phyloP scores from a whole-genome alignment of 1,140 invertebrate genomes.

The Hypothenemus hampei region DNA sequence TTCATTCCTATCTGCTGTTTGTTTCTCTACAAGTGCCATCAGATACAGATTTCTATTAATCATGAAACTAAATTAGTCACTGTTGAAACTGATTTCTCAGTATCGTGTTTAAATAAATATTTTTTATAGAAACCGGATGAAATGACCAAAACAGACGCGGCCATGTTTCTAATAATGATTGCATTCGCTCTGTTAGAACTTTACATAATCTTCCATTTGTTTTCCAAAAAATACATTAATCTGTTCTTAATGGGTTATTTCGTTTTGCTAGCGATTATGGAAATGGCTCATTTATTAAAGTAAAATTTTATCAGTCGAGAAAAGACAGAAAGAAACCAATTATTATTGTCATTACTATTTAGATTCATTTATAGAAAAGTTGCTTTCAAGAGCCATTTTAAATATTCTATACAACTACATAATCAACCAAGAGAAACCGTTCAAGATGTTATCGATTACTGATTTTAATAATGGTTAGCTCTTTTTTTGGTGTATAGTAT shows the following conservation, averaged over 20 bases:
- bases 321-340: slow-evolving; percentile 14
- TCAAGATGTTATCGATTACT: slow-evolving; percentile 77
- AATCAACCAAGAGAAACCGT: slow-evolving; percentile 71
- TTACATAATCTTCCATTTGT: slow-evolving; percentile 86
- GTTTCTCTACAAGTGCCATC: too few species aligned
- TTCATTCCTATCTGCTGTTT: too few species aligned
- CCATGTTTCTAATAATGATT: slow-evolving; percentile 94
- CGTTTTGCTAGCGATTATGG: slow-evolving; percentile 90
- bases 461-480: slow-evolving; percentile 82
- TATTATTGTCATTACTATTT: slow-evolving; percentile 62
- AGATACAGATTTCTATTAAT: too few species aligned
- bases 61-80: too few species aligned
- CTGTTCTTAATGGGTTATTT: slow-evolving; percentile 90
- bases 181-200: slow-evolving; percentile 87
- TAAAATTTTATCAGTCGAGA: slow-evolving; percentile 44
- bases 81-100: too few species aligned
- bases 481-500: slow-evolving; percentile 87
- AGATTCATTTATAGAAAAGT: slow-evolving; percentile 74
- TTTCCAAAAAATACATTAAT: slow-evolving; percentile 97
- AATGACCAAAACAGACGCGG: slow-evolving; percentile 94
- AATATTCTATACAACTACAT: slow-evolving; percentile 81
- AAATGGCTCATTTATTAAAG: slow-evolving; percentile 86
- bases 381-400: slow-evolving; percentile 80
- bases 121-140: slow-evolving; percentile 69
- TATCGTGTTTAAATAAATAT: too few species aligned